A percentile compares a stretch with the other conserved stretches of the same genome.
phyloP scores from a whole-genome alignment of 2,113 vertebrate species.

The human (Homo sapiens) region GRCh38 chr2:42081501-42082000 shows the following conservation, averaged over 20 bases:
- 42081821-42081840: neutral
- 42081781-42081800: neutral
- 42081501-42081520: neutral
- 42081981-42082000: no score
- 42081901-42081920: neutral
- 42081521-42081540: neutral
- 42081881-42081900: neutral
- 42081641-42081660: no score
- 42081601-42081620: neutral
- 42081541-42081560: neutral
- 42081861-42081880: neutral
- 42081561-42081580: neutral
- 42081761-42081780: neutral
- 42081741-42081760: no score
- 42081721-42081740: no score
- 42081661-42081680: no score
- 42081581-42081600: conserved; percentile 7
- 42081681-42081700: no score
- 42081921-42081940: no score
- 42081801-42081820: neutral
- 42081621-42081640: neutral
- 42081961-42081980: no score
- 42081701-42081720: no score
- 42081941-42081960: no score
- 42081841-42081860: neutral